Percentiles rank a stretch among this genome's conserved stretches.
phyloP scores from a whole-genome alignment of 2,888 invertebrate species.

The Xestobium rufovillosum region DNA sequence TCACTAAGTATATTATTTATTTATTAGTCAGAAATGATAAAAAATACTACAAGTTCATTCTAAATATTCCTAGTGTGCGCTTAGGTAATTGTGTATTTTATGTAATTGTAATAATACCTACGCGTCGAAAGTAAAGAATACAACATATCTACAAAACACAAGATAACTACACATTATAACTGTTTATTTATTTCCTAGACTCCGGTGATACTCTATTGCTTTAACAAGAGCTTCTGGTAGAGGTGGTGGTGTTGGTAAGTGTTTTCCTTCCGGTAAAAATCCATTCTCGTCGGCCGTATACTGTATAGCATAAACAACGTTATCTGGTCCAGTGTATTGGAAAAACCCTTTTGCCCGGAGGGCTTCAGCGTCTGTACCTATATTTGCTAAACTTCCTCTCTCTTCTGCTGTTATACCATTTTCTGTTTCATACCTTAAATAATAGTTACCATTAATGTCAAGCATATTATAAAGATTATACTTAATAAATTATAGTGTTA shows the following conservation, averaged over 20 bases:
- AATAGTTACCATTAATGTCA: background rate
- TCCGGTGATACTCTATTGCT: slow-evolving; percentile 1
- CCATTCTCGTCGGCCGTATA: slow-evolving; percentile 58
- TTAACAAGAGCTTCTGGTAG: slow-evolving; percentile 1
- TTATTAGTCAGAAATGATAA: too few species aligned
- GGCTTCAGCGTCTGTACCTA: slow-evolving; percentile 49
- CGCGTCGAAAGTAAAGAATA: too few species aligned
- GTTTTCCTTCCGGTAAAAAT: slow-evolving; percentile 49
- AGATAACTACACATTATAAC: too few species aligned
- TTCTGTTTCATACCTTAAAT: background rate
- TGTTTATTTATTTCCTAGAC: too few species aligned
- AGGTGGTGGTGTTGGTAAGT: slow-evolving; percentile 27
- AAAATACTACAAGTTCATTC: too few species aligned
- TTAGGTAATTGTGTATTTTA: too few species aligned
- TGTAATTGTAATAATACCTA: too few species aligned
- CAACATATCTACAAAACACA: too few species aligned
- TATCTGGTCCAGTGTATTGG: slow-evolving; percentile 60
- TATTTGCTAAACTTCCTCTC: slow-evolving; percentile 29
- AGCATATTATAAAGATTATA: too few species aligned
- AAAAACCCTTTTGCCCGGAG: slow-evolving; percentile 59
- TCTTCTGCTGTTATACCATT: slow-evolving; percentile 2
- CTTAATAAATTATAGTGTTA: too few species aligned
- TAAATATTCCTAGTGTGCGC: too few species aligned
- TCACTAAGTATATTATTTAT: too few species aligned
- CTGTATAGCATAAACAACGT: slow-evolving; percentile 49